These are phyloP conservation scores for Meteorus sp. DNA, from an alignment of 1,140 invertebrate genomes.

Conservation along the genomic window DNA sequence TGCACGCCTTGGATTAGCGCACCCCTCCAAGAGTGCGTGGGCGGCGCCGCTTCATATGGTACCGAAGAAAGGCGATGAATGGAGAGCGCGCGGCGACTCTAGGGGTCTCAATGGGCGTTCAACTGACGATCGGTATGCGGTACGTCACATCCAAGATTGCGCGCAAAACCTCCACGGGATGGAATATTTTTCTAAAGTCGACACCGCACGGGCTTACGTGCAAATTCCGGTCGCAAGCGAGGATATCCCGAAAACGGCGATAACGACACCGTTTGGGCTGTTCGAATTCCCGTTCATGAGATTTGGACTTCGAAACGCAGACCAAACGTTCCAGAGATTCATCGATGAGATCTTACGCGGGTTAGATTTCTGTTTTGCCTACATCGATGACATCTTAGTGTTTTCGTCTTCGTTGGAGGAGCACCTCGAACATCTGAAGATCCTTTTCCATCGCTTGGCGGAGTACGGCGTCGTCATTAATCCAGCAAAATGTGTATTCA, in stretches of 20 bases:
- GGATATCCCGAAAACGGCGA: conserved; percentile 47
- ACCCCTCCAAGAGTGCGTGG: conserved; percentile 32
- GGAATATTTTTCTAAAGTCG: conserved; percentile 54
- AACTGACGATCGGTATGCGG: conserved; percentile 42
- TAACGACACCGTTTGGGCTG: conserved; percentile 46
- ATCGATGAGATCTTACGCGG: conserved; percentile 51
- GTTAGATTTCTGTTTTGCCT: conserved; percentile 38
- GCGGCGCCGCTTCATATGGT: conserved; percentile 36
- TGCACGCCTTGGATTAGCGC: conserved; percentile 34
- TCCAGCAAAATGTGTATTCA: conserved; percentile 39
- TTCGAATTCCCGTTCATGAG: conserved; percentile 49
- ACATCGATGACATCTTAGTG: conserved; percentile 47
- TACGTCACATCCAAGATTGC: conserved; percentile 36
- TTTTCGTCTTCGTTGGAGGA: conserved; percentile 35
- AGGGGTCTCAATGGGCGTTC: conserved; percentile 40
- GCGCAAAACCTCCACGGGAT: conserved; percentile 37
- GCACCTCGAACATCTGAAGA: conserved; percentile 34
- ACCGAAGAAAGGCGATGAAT: conserved; percentile 43
- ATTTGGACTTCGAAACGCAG: conserved; percentile 49
- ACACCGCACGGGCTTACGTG: conserved; percentile 57
- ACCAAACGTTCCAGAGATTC: conserved; percentile 47
- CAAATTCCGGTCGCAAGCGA: conserved; percentile 46
- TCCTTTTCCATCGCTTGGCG: conserved; percentile 34
- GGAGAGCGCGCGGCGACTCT: conserved; percentile 49
- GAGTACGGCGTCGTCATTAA: conserved; percentile 40